Evolutionary conservation across 2,888 invertebrate species (phyloP).

Genomic region (Boloria selene): DNA sequence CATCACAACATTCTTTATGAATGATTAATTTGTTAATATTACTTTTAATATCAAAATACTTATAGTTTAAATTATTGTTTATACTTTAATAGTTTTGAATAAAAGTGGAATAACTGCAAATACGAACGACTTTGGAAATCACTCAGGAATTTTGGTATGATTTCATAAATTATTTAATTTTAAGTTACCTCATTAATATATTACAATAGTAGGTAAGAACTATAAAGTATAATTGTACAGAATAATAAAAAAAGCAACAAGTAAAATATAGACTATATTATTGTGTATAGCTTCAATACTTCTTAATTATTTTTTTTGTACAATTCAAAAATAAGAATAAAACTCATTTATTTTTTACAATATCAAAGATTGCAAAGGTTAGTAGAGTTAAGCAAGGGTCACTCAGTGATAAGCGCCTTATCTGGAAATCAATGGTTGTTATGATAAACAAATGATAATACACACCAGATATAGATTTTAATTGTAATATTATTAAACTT

Average conservation of each 20-base stretch:
- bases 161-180: no score
- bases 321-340: not conserved
- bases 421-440: constrained; percentile 37
- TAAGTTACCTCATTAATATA: no score
- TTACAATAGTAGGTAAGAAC: no score
- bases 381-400: constrained; percentile 21
- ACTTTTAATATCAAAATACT: not conserved
- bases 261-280: no score
- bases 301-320: no score
- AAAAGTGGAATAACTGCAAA: not conserved
- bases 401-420: constrained; percentile 27
- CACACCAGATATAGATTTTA: not conserved
- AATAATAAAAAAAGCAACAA: no score
- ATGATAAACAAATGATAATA: constrained; percentile 20
- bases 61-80: not conserved
- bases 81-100: not conserved
- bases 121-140: no score
- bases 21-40: not conserved
- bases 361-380: constrained; percentile 15
- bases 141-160: no score
- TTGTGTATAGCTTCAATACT: no score
- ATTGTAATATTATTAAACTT: not conserved
- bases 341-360: constrained; percentile 1
- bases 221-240: no score
- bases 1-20: not conserved